These are phyloP conservation scores for Oligia strigilis DNA, from an alignment of 2,888 invertebrate species.

Conservation along the genomic window DNA sequence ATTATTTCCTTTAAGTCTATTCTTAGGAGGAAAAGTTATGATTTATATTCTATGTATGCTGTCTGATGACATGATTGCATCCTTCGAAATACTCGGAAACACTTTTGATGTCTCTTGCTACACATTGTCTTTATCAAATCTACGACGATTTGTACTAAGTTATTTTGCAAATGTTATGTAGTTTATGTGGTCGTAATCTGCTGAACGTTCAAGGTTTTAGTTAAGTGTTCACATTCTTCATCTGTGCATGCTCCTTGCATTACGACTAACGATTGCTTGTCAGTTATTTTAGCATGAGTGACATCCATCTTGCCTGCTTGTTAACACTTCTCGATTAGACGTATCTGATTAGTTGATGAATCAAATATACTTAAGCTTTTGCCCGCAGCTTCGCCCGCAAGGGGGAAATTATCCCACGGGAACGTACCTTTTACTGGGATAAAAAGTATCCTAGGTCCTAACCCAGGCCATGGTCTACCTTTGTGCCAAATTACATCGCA, in stretches of 20 bases:
- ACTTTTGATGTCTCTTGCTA: neutral
- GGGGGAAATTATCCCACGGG: neutral
- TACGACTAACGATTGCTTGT: slow-evolving; percentile 37
- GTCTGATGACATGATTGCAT: slow-evolving; percentile 30
- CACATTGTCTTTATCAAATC: neutral
- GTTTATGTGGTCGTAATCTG: slow-evolving; percentile 15
- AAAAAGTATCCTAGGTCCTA: neutral
- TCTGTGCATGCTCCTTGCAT: slow-evolving; percentile 28
- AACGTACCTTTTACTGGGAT: neutral
- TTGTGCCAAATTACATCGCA: neutral
- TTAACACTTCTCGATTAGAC: slow-evolving; percentile 23
- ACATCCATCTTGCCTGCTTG: slow-evolving; percentile 32
- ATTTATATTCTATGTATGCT: slow-evolving; percentile 2
- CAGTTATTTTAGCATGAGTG: slow-evolving; percentile 25
- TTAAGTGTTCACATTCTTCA: slow-evolving; percentile 35
- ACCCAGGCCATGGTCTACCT: neutral
- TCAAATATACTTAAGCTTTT: neutral
- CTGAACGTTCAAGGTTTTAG: slow-evolving; percentile 39
- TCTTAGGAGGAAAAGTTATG: slow-evolving; percentile 28
- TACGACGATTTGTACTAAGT: neutral
- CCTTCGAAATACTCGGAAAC: neutral
- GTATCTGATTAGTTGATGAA: slow-evolving; percentile 15
- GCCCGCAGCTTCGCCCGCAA: neutral
- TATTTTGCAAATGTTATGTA: neutral
- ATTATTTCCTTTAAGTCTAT: slow-evolving; percentile 11